Evolutionary conservation across 2,113 vertebrate species (phyloP).

Genomic region (Apodemus sylvaticus): DNA sequence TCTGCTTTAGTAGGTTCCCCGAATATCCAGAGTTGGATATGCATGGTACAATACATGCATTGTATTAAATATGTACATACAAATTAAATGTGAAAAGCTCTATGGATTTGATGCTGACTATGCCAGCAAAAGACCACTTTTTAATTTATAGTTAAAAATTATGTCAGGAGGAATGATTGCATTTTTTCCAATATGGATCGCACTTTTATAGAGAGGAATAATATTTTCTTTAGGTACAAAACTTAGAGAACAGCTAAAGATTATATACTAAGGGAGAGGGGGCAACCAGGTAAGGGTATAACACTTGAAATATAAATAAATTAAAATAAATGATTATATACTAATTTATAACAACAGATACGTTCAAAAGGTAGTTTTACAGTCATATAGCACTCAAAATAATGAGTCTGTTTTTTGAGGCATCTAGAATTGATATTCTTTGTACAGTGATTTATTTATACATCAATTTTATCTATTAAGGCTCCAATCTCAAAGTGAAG

Average conservation of each 20-base stretch:
- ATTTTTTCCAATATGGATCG: neutral
- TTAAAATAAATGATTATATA: neutral
- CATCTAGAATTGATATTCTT: neutral
- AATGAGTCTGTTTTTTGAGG: neutral
- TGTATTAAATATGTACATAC: neutral
- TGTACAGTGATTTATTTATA: neutral
- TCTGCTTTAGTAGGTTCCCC: neutral
- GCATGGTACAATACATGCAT: neutral
- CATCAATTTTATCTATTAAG: neutral
- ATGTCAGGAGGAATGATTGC: neutral
- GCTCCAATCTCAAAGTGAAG: neutral
- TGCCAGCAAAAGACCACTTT: neutral
- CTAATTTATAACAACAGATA: neutral
- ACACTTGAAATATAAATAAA: too few species aligned
- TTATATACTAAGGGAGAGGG: neutral
- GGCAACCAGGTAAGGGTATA: too few species aligned
- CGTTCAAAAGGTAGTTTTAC: neutral
- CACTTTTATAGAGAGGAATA: neutral
- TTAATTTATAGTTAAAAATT: neutral
- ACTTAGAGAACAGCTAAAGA: neutral
- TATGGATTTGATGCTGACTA: neutral
- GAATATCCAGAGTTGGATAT: neutral
- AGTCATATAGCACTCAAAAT: neutral
- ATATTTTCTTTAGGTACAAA: neutral
- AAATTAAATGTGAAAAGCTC: neutral